Evolutionary conservation across 1,140 invertebrate genomes (phyloP).

Genomic region (Cyclargus thomasi): DNA sequence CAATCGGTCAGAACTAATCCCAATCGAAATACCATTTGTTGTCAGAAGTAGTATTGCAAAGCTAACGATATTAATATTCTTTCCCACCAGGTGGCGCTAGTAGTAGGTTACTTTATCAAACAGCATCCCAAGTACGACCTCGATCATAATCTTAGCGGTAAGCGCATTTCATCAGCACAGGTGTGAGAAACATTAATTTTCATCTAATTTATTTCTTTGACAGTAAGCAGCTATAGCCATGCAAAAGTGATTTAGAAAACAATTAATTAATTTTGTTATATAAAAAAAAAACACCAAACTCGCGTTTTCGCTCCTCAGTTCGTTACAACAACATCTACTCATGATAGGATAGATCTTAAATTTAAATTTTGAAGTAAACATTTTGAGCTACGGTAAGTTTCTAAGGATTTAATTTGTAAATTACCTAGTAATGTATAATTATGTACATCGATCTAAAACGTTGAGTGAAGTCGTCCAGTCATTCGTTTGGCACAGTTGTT

Average conservation of each 20-base stretch:
- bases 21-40: too few species aligned
- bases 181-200: too few species aligned
- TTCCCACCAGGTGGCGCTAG: too few species aligned
- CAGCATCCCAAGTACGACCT: too few species aligned
- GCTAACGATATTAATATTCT: too few species aligned
- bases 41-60: too few species aligned
- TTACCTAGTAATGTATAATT: constrained; percentile 60
- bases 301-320: constrained; percentile 33
- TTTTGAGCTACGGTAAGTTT: constrained; percentile 57
- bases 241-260: too few species aligned
- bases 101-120: too few species aligned
- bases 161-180: too few species aligned
- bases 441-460: constrained; percentile 67
- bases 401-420: constrained; percentile 53
- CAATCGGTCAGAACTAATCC: too few species aligned
- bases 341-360: constrained; percentile 60
- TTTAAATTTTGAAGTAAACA: constrained; percentile 60
- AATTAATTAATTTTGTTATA: too few species aligned
- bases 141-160: too few species aligned
- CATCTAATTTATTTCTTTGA: not conserved
- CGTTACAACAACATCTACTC: constrained; percentile 41
- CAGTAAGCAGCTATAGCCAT: not conserved
- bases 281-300: not conserved
- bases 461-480: constrained; percentile 27
- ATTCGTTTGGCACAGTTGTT: constrained; percentile 35